These are phyloP conservation scores for Rapana venosa DNA, from an alignment of 2,888 invertebrate genomes.

Conservation along the genomic window DNA sequence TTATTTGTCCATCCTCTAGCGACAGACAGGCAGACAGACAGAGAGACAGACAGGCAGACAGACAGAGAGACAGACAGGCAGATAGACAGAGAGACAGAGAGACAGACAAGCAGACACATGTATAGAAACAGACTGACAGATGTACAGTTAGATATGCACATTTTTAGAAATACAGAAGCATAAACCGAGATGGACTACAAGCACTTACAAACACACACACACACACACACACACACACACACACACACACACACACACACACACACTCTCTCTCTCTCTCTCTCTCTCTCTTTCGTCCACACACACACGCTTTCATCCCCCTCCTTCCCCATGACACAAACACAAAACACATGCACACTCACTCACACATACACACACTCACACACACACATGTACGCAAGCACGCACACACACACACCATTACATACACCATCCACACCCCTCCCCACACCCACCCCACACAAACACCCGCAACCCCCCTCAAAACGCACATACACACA, in stretches of 20 bases:
- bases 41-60: no score
- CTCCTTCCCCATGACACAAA: background rate
- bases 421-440: background rate
- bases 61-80: no score
- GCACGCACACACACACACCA: background rate
- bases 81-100: background rate
- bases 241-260: no score
- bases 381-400: background rate
- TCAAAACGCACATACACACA: background rate
- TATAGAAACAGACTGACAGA: background rate
- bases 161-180: background rate
- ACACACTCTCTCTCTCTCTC: no score
- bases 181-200: background rate
- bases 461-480: background rate
- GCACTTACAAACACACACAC: background rate
- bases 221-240: no score
- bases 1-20: no score
- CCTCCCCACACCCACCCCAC: slow-evolving; percentile 80
- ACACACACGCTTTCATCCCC: background rate
- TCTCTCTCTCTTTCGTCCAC: background rate
- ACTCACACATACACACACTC: slow-evolving; percentile 2
- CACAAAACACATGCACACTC: background rate
- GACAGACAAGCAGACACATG: background rate
- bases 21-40: background rate
- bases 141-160: background rate